Evolutionary conservation across 2,113 vertebrate species (phyloP).

Genomic region (Amphiprion percula): DNA sequence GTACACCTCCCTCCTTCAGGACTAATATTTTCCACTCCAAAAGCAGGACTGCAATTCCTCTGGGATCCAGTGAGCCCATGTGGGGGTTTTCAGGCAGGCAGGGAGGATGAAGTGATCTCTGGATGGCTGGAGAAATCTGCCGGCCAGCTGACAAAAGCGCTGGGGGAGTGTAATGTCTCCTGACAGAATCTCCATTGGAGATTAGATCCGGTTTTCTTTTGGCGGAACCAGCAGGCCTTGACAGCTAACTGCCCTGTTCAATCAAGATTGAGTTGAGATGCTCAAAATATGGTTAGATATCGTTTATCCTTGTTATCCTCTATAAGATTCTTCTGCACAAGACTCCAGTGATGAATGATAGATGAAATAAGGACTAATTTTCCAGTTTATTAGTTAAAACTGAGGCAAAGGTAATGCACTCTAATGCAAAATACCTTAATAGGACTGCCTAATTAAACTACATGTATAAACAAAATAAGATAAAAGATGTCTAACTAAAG

Average conservation of each 20-base stretch:
- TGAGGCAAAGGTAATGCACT: no score
- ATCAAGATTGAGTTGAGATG: neutral
- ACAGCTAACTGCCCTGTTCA: conserved; percentile 6
- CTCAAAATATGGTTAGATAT: neutral
- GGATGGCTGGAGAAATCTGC: conserved; percentile 42
- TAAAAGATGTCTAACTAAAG: no score
- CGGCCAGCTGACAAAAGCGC: conserved; percentile 34
- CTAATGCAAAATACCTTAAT: no score
- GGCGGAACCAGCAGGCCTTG: neutral
- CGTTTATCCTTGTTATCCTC: neutral
- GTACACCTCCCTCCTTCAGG: conserved; percentile 35
- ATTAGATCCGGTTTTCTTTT: conserved; percentile 3
- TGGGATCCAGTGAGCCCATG: conserved; percentile 31
- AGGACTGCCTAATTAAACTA: no score
- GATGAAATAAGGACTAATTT: neutral
- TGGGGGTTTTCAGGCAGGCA: conserved; percentile 49
- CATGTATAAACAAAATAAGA: no score
- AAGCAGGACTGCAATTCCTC: conserved; percentile 43
- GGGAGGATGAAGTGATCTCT: conserved; percentile 48
- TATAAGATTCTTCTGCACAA: neutral
- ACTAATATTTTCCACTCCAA: conserved; percentile 53
- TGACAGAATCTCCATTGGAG: conserved; percentile 7
- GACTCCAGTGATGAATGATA: neutral
- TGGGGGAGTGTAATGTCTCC: conserved; percentile 13
- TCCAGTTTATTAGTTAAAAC: neutral